Conservation (phyloP, 2,113 vertebrate species). For the Centropus unirufus region DNA sequence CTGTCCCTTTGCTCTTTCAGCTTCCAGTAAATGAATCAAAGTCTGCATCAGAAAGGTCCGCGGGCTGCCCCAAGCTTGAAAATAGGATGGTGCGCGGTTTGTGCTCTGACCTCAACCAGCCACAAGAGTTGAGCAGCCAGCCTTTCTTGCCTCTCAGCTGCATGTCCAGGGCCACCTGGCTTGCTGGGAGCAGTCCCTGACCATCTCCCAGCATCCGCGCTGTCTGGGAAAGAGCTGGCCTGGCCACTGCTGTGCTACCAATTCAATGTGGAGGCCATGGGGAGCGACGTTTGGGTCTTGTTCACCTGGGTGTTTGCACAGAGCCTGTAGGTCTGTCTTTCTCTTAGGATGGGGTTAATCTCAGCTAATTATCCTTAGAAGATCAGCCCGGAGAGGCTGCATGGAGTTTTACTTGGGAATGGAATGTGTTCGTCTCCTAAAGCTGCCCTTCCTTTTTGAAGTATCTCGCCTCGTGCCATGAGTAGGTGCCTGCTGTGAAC, state of each 20-base stretch:
- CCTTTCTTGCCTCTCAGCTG: neutral
- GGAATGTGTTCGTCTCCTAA: neutral
- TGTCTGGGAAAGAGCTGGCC: neutral
- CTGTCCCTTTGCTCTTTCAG: neutral
- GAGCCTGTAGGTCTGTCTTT: neutral
- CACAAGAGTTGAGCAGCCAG: neutral
- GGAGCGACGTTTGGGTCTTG: accelerated
- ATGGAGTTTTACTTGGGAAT: neutral
- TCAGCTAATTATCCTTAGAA: neutral
- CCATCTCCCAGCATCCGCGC: accelerated
- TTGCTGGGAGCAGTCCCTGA: neutral
- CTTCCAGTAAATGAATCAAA: neutral
- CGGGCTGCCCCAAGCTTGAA: neutral
- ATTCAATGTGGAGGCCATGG: neutral
- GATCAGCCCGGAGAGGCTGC: neutral
- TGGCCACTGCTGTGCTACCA: neutral
- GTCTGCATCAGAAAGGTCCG: neutral
- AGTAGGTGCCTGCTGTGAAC: neutral
- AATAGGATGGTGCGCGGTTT: neutral
- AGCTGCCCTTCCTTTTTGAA: neutral
- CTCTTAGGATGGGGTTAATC: neutral
- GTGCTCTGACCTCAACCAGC: neutral
- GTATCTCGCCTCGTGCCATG: neutral
- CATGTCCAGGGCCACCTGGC: neutral
- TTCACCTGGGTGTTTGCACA: neutral